Evolutionary conservation across 2,113 vertebrate genomes (phyloP).

Genomic region (Pelusios castaneus): DNA sequence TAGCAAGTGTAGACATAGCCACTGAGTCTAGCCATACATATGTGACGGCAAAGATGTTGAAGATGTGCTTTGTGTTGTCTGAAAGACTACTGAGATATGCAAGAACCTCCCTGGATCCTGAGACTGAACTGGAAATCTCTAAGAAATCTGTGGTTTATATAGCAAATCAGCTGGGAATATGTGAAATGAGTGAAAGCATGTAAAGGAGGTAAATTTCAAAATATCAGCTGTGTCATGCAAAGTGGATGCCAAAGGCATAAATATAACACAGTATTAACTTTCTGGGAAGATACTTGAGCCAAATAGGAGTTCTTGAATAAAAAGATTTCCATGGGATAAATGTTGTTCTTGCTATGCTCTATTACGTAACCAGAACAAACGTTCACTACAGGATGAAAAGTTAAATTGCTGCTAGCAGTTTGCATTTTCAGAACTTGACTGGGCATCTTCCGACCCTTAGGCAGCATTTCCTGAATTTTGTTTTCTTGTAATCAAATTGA

Average conservation of each 20-base stretch:
- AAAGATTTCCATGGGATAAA: neutral
- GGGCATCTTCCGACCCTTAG: fast-evolving
- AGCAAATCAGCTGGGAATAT: neutral
- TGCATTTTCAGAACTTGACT: neutral
- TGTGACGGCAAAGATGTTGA: neutral
- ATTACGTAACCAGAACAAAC: neutral
- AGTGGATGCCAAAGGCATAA: neutral
- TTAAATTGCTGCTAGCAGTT: neutral
- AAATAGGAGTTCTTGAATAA: neutral
- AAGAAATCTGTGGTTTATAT: neutral
- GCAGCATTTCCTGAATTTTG: fast-evolving
- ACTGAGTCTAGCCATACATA: neutral
- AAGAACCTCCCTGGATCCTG: fast-evolving
- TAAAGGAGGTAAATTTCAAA: neutral
- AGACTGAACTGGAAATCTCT: neutral
- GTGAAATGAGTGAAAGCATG: neutral
- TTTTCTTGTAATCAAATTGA: neutral
- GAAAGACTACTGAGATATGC: fast-evolving
- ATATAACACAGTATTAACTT: neutral
- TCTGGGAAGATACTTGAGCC: neutral
- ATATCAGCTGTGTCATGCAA: neutral
- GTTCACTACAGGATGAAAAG: neutral
- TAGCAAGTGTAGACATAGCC: too few species aligned
- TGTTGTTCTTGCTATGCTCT: too few species aligned
- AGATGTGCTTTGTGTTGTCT: neutral